Percentiles rank a stretch among this genome's conserved stretches.
Conservation (phyloP, 2,888 invertebrate species). For the Unio delphinus region DNA sequence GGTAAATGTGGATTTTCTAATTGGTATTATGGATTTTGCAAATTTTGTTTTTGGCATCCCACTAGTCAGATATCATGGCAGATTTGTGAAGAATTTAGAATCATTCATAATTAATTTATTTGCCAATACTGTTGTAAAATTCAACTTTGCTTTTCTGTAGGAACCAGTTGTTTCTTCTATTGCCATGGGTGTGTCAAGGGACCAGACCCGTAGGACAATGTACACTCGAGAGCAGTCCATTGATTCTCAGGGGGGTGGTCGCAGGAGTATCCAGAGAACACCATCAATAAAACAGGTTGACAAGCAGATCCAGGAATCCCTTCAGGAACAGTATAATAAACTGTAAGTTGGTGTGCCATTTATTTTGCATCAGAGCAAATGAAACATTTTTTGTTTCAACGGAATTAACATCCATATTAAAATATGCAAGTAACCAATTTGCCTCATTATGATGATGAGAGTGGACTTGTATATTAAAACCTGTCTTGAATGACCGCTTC, state of each 20-base stretch:
- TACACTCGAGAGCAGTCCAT: constrained; percentile 34
- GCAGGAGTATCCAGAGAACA: constrained; percentile 5
- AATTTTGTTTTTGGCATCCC: not conserved
- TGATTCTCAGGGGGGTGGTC: constrained; percentile 20
- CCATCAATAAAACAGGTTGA: constrained; percentile 19
- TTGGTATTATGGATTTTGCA: too few relatives aligned
- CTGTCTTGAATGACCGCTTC: too few relatives aligned
- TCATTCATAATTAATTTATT: not conserved
- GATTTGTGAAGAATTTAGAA: not conserved
- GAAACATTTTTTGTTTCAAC: too few relatives aligned
- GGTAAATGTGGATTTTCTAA: too few relatives aligned
- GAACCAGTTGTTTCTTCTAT: constrained; percentile 58
- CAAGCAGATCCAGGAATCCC: constrained; percentile 40
- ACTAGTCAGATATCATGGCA: not conserved
- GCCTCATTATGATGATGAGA: too few relatives aligned
- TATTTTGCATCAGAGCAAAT: too few relatives aligned
- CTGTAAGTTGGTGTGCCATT: constrained; percentile 43
- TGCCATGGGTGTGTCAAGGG: constrained; percentile 52
- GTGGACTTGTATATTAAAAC: too few relatives aligned
- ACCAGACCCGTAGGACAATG: constrained; percentile 47
- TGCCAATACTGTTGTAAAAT: not conserved
- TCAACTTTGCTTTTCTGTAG: constrained; percentile 19
- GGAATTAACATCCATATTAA: too few relatives aligned
- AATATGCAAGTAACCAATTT: too few relatives aligned
- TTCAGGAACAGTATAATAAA: constrained; percentile 50